phyloP scores from a whole-genome alignment of 2,888 invertebrate species.

The Eupithecia subfuscata region DNA sequence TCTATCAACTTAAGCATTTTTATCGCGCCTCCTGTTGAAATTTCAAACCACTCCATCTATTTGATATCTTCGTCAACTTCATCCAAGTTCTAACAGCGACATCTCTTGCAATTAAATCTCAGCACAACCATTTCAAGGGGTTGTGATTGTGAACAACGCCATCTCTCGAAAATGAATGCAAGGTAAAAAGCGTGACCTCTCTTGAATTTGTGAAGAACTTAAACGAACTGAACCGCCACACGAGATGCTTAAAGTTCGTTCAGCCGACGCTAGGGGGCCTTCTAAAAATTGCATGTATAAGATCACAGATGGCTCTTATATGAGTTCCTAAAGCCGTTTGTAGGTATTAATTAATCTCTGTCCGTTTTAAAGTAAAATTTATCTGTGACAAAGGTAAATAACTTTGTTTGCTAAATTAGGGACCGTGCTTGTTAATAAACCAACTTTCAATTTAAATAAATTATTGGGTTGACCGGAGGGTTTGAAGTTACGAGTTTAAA shows the following conservation, averaged over 20 bases:
- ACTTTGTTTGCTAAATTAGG: neutral
- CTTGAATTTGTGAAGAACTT: neutral
- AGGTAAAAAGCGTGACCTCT: slow-evolving; percentile 5
- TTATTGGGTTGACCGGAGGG: neutral
- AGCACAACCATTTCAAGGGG: neutral
- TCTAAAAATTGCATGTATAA: neutral
- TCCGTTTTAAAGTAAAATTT: neutral
- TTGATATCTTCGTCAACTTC: slow-evolving; percentile 1
- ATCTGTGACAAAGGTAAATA: neutral
- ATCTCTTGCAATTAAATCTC: neutral
- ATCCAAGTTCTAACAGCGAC: neutral
- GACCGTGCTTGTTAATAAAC: neutral
- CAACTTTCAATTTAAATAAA: neutral
- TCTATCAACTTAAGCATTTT: neutral
- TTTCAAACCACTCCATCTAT: slow-evolving; percentile 5
- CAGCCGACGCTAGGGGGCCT: neutral
- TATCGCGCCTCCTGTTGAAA: neutral
- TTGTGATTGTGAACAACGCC: neutral
- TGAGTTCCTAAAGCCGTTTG: neutral
- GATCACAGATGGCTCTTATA: neutral
- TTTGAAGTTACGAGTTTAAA: neutral
- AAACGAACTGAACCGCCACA: neutral
- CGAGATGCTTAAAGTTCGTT: neutral
- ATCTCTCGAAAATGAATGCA: neutral
- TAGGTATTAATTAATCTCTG: neutral